These are phyloP conservation scores for Enteromius trimaculatus DNA, from an alignment of 2,797 vertebrate species.

Conservation along the genomic window DNA sequence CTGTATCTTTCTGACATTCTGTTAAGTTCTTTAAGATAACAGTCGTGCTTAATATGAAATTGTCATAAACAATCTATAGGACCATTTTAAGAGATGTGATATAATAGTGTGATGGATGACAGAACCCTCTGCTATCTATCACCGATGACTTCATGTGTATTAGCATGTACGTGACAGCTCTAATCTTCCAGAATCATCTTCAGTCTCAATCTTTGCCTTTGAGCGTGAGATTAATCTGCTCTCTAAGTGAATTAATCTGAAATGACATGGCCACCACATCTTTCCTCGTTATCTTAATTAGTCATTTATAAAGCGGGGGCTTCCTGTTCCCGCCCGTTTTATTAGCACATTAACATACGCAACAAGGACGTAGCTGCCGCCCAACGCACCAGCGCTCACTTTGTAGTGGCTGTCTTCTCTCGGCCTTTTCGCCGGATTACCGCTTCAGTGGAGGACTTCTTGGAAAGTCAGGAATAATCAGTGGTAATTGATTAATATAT, in stretches of 20 bases:
- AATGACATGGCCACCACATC: slow-evolving; percentile 90
- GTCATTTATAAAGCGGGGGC: slow-evolving; percentile 87
- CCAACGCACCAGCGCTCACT: slow-evolving; percentile 69
- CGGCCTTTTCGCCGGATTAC: slow-evolving; percentile 53
- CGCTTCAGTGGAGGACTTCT: slow-evolving; percentile 64
- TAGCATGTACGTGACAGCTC: slow-evolving; percentile 29
- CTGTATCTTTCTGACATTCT: not conserved
- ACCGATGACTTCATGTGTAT: slow-evolving; percentile 5
- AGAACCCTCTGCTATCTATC: not conserved
- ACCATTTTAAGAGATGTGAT: slow-evolving; percentile 1
- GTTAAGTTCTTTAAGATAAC: not conserved
- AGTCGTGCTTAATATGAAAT: not conserved
- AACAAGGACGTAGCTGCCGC: slow-evolving; percentile 67
- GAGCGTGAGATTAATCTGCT: slow-evolving; percentile 36
- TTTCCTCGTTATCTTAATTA: slow-evolving; percentile 96
- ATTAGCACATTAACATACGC: slow-evolving; percentile 85
- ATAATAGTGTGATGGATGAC: slow-evolving; percentile 26
- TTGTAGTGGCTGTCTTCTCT: slow-evolving; percentile 67
- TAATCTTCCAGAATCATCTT: slow-evolving; percentile 36
- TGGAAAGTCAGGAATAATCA: slow-evolving; percentile 72
- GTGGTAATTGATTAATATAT: slow-evolving; percentile 65
- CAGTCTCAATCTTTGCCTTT: slow-evolving; percentile 38
- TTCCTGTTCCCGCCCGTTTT: slow-evolving; percentile 84
- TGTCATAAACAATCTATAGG: not conserved
- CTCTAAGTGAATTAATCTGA: slow-evolving; percentile 85